A percentile compares a stretch with the other conserved stretches of the same genome.
These are phyloP conservation scores for Agraylea sexmaculata DNA, from an alignment of 1,140 invertebrate genomes.

Conservation along the genomic window DNA sequence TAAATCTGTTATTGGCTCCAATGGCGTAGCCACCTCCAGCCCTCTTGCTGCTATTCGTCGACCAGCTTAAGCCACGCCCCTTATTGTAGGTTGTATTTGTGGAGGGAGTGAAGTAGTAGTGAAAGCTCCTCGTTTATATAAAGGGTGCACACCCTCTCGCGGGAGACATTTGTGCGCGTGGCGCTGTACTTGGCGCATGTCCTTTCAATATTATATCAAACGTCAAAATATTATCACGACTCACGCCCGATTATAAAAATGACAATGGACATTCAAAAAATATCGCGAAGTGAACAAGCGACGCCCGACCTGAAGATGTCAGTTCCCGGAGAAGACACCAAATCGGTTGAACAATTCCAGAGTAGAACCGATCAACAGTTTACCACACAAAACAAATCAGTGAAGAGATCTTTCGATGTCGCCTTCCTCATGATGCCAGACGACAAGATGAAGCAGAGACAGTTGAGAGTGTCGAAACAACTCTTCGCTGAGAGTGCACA, in stretches of 20 bases:
- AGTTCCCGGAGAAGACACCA: constrained; percentile 11
- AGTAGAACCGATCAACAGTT: constrained; percentile 29
- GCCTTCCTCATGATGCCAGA: constrained; percentile 79
- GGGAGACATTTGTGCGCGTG: constrained; percentile 14
- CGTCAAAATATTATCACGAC: neutral
- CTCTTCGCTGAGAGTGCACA: constrained; percentile 35
- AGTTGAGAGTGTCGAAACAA: constrained; percentile 42
- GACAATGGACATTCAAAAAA: constrained; percentile 44
- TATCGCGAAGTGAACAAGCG: constrained; percentile 35
- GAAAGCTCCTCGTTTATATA: constrained; percentile 17
- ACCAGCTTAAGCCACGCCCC: constrained; percentile 28
- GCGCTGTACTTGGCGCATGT: constrained; percentile 10
- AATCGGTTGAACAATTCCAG: constrained; percentile 14
- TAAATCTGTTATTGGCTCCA: constrained; percentile 21
- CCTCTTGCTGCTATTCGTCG: constrained; percentile 27
- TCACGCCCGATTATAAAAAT: constrained; percentile 25
- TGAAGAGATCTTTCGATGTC: constrained; percentile 74
- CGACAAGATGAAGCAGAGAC: constrained; percentile 57
- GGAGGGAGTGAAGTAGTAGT: constrained; percentile 4
- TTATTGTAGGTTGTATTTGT: constrained; percentile 13
- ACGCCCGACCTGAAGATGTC: constrained; percentile 27
- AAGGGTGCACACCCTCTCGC: constrained; percentile 12
- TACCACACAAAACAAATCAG: constrained; percentile 29
- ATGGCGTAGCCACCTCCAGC: constrained; percentile 22
- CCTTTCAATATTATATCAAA: neutral